Conservation (phyloP, 2,888 invertebrate genomes). For the Eupithecia pulchellata region DNA sequence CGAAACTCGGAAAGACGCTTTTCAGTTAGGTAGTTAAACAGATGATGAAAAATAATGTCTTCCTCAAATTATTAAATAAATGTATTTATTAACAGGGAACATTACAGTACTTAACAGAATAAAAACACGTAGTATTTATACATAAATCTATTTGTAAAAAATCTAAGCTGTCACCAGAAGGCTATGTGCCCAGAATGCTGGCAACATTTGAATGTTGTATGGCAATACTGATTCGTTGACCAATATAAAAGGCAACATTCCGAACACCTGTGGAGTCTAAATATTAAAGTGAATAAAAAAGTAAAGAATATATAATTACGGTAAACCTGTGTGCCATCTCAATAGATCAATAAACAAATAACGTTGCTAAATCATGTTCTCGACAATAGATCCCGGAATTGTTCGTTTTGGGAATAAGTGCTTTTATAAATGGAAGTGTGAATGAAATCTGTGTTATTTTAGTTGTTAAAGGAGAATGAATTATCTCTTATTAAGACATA, state of each 20-base stretch:
- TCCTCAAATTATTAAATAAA: neutral
- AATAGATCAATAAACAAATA: neutral
- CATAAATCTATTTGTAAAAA: no score
- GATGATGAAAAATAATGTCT: neutral
- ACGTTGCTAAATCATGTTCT: neutral
- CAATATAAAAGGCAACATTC: no score
- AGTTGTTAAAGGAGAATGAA: constrained; percentile 3
- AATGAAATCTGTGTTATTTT: neutral
- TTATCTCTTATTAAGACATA: neutral
- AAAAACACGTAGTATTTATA: no score
- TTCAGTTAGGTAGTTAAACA: no score
- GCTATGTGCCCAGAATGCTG: no score
- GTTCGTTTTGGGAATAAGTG: constrained; percentile 8
- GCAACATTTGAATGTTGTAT: no score
- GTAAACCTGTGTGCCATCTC: constrained; percentile 4
- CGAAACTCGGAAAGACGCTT: neutral
- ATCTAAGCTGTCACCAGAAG: no score
- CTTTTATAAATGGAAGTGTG: constrained; percentile 17
- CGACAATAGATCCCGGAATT: constrained; percentile 7
- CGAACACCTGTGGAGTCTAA: no score
- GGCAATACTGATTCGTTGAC: no score
- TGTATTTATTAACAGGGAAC: no score
- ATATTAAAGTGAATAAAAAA: no score
- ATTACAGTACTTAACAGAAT: no score
- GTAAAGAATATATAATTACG: neutral